phyloP scores from a whole-genome alignment of 2,888 invertebrate genomes.

The Troides oblongomaculatus region DNA sequence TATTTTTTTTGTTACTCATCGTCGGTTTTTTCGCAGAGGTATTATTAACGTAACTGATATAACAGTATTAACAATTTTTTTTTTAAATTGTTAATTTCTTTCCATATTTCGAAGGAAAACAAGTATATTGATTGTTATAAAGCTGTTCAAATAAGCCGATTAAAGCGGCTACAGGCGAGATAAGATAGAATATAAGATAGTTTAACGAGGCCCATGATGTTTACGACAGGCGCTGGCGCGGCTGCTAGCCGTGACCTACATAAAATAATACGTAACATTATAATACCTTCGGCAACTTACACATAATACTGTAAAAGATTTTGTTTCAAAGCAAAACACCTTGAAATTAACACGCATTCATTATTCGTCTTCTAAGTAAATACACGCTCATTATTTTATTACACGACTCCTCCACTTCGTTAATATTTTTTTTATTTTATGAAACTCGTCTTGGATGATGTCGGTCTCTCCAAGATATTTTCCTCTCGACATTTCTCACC shows the following conservation, averaged over 20 bases:
- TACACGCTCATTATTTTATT: not conserved
- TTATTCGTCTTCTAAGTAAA: conserved; percentile 6
- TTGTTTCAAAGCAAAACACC: conserved; percentile 10
- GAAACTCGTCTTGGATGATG: too few species aligned
- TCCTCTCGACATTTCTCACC: too few species aligned
- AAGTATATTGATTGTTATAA: conserved; percentile 9
- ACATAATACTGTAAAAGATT: conserved; percentile 19
- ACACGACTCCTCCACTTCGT: not conserved
- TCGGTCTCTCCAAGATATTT: too few species aligned
- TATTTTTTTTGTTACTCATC: too few species aligned
- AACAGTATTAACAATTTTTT: too few species aligned
- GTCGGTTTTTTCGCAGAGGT: too few species aligned
- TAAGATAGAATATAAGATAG: conserved; percentile 36
- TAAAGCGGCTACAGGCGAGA: conserved; percentile 27
- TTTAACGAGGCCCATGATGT: conserved; percentile 34
- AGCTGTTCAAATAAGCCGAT: conserved; percentile 27
- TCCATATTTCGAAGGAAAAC: too few species aligned
- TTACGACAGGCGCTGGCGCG: conserved; percentile 30
- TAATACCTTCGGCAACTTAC: conserved; percentile 11
- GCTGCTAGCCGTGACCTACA: conserved; percentile 35
- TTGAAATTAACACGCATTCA: conserved; percentile 16
- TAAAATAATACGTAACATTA: conserved; percentile 28
- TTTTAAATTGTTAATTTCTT: too few species aligned
- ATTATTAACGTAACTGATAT: too few species aligned
- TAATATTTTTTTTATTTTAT: not conserved